These are phyloP conservation scores for Myotis davidii DNA, from an alignment of 2,113 vertebrate genomes.

Conservation along the genomic window DNA sequence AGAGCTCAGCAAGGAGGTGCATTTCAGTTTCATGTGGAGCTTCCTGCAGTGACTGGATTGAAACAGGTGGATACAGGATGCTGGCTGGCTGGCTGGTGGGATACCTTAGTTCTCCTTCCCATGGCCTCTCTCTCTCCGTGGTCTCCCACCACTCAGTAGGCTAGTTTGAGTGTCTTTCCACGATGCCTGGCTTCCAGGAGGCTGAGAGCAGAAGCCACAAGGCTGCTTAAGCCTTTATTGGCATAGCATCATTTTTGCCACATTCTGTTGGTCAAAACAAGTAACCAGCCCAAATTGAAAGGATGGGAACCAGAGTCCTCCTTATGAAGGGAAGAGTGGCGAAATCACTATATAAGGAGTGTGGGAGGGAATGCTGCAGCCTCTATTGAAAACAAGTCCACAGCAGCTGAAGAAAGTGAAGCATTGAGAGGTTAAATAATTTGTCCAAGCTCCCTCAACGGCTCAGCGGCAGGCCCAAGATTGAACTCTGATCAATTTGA, in stretches of 20 bases:
- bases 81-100: neutral
- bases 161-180: neutral
- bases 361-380: neutral
- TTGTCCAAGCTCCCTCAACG: neutral
- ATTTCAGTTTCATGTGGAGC: neutral
- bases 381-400: neutral
- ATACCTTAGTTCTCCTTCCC: neutral
- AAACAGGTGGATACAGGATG: neutral
- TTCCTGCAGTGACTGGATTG: neutral
- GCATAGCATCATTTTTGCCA: neutral
- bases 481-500: neutral
- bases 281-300: neutral
- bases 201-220: neutral
- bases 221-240: neutral
- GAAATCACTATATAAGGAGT: neutral
- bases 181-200: neutral
- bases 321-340: neutral
- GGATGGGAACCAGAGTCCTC: neutral
- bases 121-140: accelerated
- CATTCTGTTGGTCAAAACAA: neutral
- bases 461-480: no score
- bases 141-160: neutral
- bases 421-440: neutral
- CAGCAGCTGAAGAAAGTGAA: neutral
- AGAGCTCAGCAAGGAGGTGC: neutral